A percentile compares a stretch with the other conserved stretches of the same genome.
Evolutionary conservation across 1,140 invertebrate species (phyloP).

Genomic region (Drosophila insularis): DNA sequence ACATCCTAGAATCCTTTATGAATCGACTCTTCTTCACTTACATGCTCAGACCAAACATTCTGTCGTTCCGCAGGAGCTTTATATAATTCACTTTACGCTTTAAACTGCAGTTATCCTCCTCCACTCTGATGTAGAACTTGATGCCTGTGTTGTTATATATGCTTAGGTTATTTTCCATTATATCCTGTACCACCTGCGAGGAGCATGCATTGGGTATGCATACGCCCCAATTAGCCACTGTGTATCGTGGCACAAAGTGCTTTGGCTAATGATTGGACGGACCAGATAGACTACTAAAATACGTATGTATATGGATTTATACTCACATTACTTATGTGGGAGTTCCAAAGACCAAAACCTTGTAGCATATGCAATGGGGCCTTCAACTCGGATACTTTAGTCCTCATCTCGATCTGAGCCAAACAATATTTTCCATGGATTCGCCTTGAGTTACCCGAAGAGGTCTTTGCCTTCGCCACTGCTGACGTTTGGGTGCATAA

Average conservation of each 20-base stretch:
- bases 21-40: slow-evolving; percentile 54
- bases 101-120: slow-evolving; percentile 85
- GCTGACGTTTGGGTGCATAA: slow-evolving; percentile 85
- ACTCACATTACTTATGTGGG: slow-evolving; percentile 86
- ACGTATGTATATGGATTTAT: too few species aligned
- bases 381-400: slow-evolving; percentile 84
- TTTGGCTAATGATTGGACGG: slow-evolving; percentile 83
- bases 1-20: background rate
- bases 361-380: slow-evolving; percentile 85
- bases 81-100: slow-evolving; percentile 81
- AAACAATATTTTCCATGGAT: slow-evolving; percentile 88
- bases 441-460: slow-evolving; percentile 83
- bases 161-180: slow-evolving; percentile 84
- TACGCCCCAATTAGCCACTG: slow-evolving; percentile 87
- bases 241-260: slow-evolving; percentile 88
- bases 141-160: slow-evolving; percentile 85
- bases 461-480: slow-evolving; percentile 85
- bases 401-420: slow-evolving; percentile 85
- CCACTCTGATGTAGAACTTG: slow-evolving; percentile 84
- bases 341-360: slow-evolving; percentile 85
- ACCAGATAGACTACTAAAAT: too few species aligned
- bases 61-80: slow-evolving; percentile 83
- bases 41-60: slow-evolving; percentile 82
- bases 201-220: slow-evolving; percentile 87
- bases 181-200: slow-evolving; percentile 84